phyloP scores from a whole-genome alignment of 1,140 invertebrate species.

The Antheraea pernyi region DNA sequence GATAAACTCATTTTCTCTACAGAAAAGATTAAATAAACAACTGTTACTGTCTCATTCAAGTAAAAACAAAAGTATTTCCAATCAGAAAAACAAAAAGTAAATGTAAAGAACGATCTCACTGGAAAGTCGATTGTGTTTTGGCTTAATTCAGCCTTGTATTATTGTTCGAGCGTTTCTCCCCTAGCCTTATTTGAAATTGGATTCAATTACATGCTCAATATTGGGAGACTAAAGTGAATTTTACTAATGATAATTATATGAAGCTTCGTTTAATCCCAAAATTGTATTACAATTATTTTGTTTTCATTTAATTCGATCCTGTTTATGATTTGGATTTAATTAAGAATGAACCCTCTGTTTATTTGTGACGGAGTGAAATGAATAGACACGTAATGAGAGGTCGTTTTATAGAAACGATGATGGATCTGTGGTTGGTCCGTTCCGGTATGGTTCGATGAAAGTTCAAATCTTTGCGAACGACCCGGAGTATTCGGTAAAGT shows the following conservation, averaged over 20 bases:
- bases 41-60: neutral
- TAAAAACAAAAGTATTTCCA: neutral
- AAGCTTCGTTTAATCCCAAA: slow-evolving; percentile 4
- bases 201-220: slow-evolving; percentile 10
- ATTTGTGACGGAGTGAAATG: no score
- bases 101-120: neutral
- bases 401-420: no score
- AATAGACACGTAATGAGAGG: no score
- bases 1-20: no score
- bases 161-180: slow-evolving; percentile 3
- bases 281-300: neutral
- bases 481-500: no score
- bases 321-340: no score
- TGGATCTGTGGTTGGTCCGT: no score
- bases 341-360: no score
- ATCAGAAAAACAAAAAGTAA: neutral
- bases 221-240: neutral
- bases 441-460: no score
- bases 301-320: no score
- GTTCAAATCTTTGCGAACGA: no score
- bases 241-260: neutral
- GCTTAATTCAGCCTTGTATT: neutral
- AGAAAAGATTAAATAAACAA: neutral
- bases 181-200: slow-evolving; percentile 8
- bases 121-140: neutral